Percentiles rank a stretch among this genome's conserved stretches.
phyloP scores from a whole-genome alignment of 2,113 vertebrate genomes.

The Cyprinodon tularosa region DNA sequence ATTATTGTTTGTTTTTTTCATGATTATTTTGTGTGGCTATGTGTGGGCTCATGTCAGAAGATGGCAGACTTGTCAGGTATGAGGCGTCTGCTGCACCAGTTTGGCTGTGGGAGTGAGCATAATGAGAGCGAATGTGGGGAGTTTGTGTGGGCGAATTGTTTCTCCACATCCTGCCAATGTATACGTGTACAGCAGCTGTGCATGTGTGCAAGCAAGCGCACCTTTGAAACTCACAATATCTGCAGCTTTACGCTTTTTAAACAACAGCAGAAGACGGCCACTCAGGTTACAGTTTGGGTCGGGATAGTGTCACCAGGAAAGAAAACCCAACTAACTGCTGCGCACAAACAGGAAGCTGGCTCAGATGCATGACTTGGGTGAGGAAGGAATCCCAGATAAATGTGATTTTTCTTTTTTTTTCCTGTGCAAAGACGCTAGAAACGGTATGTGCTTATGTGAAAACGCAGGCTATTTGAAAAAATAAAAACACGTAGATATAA shows the following conservation, averaged over 20 bases:
- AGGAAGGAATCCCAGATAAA: slow-evolving; percentile 45
- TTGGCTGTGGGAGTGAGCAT: slow-evolving; percentile 72
- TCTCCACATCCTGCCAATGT: slow-evolving; percentile 54
- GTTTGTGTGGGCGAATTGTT: slow-evolving; percentile 67
- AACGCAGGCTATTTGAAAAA: slow-evolving; percentile 20
- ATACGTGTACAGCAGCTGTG: slow-evolving; percentile 26
- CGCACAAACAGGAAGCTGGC: slow-evolving; percentile 31
- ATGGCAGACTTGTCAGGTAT: slow-evolving; percentile 73
- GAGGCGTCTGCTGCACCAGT: slow-evolving; percentile 72
- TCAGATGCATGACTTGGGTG: slow-evolving; percentile 26
- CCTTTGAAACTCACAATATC: slow-evolving; percentile 47
- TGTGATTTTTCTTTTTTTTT: slow-evolving; percentile 32
- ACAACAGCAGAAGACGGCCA: slow-evolving; percentile 40
- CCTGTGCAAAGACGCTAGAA: slow-evolving; percentile 38
- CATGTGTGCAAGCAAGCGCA: not conserved
- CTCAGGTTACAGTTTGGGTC: slow-evolving; percentile 48
- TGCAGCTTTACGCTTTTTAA: slow-evolving; percentile 31
- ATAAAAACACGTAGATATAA: not conserved
- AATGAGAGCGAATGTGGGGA: slow-evolving; percentile 72
- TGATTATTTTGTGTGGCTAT: slow-evolving; percentile 19
- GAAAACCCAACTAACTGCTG: slow-evolving; percentile 23
- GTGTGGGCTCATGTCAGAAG: slow-evolving; percentile 68
- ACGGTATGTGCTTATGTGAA: slow-evolving; percentile 47
- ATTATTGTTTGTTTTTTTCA: not conserved
- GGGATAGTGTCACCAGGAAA: slow-evolving; percentile 26